Evolutionary conservation across 2,113 vertebrate genomes (phyloP).

Genomic region (Galemys pyrenaicus): DNA sequence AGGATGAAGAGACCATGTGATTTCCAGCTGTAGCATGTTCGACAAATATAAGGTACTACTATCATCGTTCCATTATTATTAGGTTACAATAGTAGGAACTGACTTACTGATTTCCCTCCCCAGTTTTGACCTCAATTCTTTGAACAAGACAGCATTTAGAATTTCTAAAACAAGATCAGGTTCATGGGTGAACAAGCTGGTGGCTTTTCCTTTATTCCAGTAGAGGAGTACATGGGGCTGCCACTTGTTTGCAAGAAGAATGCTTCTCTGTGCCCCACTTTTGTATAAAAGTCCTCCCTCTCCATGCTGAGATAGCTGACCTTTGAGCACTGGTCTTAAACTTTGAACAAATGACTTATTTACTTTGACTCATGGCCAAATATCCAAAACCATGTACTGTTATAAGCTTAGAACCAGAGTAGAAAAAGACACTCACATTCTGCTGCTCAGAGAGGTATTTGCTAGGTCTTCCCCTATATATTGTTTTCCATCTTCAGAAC

Average conservation of each 20-base stretch:
- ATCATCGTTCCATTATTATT: neutral
- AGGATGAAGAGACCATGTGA: neutral
- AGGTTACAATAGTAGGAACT: neutral
- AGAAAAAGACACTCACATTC: neutral
- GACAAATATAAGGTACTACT: neutral
- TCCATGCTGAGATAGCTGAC: neutral
- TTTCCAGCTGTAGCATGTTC: neutral
- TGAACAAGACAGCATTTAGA: neutral
- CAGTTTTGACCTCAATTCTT: neutral
- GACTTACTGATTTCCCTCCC: neutral
- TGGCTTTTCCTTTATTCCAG: neutral
- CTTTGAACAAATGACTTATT: conserved; percentile 26
- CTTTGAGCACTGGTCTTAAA: neutral
- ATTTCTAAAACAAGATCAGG: neutral
- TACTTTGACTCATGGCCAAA: neutral
- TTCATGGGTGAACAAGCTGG: neutral
- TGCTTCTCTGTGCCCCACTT: neutral
- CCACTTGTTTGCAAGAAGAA: neutral
- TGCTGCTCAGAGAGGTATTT: neutral
- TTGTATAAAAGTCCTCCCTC: neutral
- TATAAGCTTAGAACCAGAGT: neutral
- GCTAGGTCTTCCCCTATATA: neutral
- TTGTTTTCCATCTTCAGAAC: neutral
- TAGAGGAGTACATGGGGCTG: neutral
- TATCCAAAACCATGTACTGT: neutral